phyloP scores from a whole-genome alignment of 1,140 invertebrate genomes.

The Drosophila bocqueti region DNA sequence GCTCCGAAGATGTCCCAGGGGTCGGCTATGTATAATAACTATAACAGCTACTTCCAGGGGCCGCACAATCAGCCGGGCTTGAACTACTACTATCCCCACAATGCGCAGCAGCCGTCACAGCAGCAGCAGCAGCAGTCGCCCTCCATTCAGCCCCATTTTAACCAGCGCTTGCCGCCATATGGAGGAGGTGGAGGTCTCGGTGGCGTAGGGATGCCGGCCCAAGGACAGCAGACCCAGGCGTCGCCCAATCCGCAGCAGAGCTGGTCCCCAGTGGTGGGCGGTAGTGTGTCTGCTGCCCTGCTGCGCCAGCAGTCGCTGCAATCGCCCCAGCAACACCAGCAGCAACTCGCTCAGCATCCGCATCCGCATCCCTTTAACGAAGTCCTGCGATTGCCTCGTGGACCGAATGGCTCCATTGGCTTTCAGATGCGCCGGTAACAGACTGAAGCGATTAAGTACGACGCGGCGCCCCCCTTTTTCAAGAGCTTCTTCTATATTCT shows the following conservation, averaged over 20 bases:
- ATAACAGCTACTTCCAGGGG: conserved; percentile 66
- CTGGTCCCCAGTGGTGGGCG: conserved; percentile 81
- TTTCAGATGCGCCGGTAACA: conserved; percentile 87
- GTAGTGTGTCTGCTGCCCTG: conserved; percentile 73
- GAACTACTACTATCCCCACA: conserved; percentile 61
- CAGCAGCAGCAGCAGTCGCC: conserved; percentile 28
- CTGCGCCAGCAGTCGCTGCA: conserved; percentile 76
- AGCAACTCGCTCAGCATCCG: conserved; percentile 38
- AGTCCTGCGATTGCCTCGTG: conserved; percentile 86
- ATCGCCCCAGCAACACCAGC: conserved; percentile 59
- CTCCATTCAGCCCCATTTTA: conserved; percentile 47
- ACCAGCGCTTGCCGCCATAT: conserved; percentile 64
- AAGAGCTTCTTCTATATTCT: conserved; percentile 28
- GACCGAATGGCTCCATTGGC: conserved; percentile 87
- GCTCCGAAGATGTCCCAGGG: conserved; percentile 73
- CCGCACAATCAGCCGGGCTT: conserved; percentile 51
- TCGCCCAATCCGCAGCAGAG: conserved; percentile 67
- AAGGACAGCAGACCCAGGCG: conserved; percentile 12
- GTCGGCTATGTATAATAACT: conserved; percentile 62
- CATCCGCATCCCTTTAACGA: conserved; percentile 83
- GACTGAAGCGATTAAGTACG: conserved; percentile 17
- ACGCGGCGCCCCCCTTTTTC: conserved; percentile 29
- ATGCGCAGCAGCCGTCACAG: conserved; percentile 13
- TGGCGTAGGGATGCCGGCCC: conserved; percentile 11
- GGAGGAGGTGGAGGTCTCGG: conserved; percentile 33